phyloP scores from a whole-genome alignment of 2,797 vertebrate species.

The Liparis tanakae region DNA sequence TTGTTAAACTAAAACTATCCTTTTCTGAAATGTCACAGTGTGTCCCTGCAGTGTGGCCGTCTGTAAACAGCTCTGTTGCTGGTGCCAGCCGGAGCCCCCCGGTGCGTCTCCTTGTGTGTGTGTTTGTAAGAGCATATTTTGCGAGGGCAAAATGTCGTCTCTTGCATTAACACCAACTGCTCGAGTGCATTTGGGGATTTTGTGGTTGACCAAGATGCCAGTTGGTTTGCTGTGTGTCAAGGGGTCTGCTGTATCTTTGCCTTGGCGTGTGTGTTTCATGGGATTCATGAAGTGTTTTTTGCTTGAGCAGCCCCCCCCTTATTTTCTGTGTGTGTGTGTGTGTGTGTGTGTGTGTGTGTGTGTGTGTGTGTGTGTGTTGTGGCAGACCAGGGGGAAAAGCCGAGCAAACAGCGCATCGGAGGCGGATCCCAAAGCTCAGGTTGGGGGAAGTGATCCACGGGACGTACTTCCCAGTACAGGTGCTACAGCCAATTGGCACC shows the following conservation, averaged over 20 bases:
- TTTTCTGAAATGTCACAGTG: constrained; percentile 79
- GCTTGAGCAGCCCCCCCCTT: constrained; percentile 1
- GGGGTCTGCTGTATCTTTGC: constrained; percentile 15
- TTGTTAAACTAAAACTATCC: constrained; percentile 79
- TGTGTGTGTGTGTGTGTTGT: constrained; percentile 57
- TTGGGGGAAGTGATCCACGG: no score
- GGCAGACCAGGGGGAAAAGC: no score
- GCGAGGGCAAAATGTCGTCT: constrained; percentile 48
- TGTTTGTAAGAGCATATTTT: constrained; percentile 53
- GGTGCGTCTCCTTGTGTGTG: constrained; percentile 52
- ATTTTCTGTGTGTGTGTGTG: constrained; percentile 17
- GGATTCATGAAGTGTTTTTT: constrained; percentile 44
- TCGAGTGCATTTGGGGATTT: constrained; percentile 22
- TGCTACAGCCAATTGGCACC: no score
- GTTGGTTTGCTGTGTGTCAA: constrained; percentile 9
- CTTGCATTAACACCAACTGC: constrained; percentile 48
- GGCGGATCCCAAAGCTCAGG: no score
- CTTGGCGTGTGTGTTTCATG: constrained; percentile 24
- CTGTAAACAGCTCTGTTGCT: constrained; percentile 71
- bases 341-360: constrained; percentile 45
- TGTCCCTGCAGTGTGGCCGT: constrained; percentile 71
- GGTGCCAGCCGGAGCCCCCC: constrained; percentile 59
- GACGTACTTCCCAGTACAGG: no score
- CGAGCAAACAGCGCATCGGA: no score
- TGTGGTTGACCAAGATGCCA: constrained; percentile 28